Evolutionary conservation across 1,140 invertebrate genomes (phyloP), one percentile per base, ranked within the genome.

Genomic region (Magallana gigas): DNA sequence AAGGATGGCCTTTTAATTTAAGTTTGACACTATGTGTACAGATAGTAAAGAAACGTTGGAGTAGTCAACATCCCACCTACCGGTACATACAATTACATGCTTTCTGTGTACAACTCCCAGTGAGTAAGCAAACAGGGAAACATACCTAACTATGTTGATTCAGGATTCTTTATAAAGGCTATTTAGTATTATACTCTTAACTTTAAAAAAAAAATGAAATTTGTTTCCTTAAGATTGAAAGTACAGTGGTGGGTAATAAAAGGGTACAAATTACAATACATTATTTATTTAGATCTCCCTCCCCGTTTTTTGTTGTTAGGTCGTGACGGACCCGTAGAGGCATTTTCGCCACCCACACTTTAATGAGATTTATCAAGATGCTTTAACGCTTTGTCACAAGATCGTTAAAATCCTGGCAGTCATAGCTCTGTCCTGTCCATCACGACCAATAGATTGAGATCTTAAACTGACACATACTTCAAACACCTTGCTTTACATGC

Each of bases 401-500:
- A 29, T 76, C 14, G 68, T 23, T 76, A 76, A 76, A 76, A 76
- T 76, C 68, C 1, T 11, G 23, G 12, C 64, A 23, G 23, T 71
- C 18, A 71, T 71, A 11, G 11, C 23, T 71, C 68, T 76, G 14
- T 76, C 68, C 68, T 36, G 7, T 76, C 23, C 23, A 76, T 76
- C 68, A 36, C 23, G 5, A 29, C 36, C 23, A 76, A 76, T 8
- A 76, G 23, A 18, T 23, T 12, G 23, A 29, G 23, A 18, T 76
- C 68, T 29, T 29, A 76, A 8, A 48, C 68, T 76, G 68, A 76
- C 68, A 76, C 68, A 76, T 76, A 29, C 68, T 76, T 62, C 60
- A 62, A 62, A 62, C 60, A 12, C 60, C 60, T 16, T 76, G 68
- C 36, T 76, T 76, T 76, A 76, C 68, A 76, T 29, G 18, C 68